phyloP scores from a whole-genome alignment of 1,140 invertebrate genomes.

The Camponotus vicinus region DNA sequence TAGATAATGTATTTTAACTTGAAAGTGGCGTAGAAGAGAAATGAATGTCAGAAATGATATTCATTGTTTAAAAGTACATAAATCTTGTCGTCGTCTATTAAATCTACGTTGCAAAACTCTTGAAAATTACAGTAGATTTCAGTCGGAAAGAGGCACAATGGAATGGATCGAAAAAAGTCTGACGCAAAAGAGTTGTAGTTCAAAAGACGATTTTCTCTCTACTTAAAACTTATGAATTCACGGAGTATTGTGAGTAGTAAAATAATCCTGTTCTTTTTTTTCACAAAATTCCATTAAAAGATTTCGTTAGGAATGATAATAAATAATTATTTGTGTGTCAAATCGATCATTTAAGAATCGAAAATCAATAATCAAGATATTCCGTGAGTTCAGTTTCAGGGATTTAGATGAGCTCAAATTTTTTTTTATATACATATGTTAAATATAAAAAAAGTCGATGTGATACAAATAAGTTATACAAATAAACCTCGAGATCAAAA shows the following conservation, averaged over 20 bases:
- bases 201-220: slow-evolving; percentile 39
- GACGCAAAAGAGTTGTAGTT: slow-evolving; percentile 39
- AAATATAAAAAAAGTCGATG: slow-evolving; percentile 39
- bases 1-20: not conserved
- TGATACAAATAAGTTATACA: slow-evolving; percentile 16
- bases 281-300: not conserved
- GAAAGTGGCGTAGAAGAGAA: slow-evolving; percentile 58
- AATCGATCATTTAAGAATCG: not conserved
- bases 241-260: not conserved
- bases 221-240: slow-evolving; percentile 47
- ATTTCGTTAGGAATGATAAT: not conserved
- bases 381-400: slow-evolving; percentile 30
- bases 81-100: slow-evolving; percentile 24
- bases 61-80: slow-evolving; percentile 44
- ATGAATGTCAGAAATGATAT: slow-evolving; percentile 52
- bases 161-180: slow-evolving; percentile 27
- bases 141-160: slow-evolving; percentile 30
- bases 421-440: not conserved
- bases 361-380: not conserved
- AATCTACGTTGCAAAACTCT: slow-evolving; percentile 18
- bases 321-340: not conserved
- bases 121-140: slow-evolving; percentile 35
- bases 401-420: slow-evolving; percentile 6
- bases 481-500: slow-evolving; percentile 36
- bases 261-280: too few relatives aligned